Percentiles rank a stretch among this genome's conserved stretches.
phyloP scores from a whole-genome alignment of 2,888 invertebrate genomes.

The Lacanobia wlatinum region DNA sequence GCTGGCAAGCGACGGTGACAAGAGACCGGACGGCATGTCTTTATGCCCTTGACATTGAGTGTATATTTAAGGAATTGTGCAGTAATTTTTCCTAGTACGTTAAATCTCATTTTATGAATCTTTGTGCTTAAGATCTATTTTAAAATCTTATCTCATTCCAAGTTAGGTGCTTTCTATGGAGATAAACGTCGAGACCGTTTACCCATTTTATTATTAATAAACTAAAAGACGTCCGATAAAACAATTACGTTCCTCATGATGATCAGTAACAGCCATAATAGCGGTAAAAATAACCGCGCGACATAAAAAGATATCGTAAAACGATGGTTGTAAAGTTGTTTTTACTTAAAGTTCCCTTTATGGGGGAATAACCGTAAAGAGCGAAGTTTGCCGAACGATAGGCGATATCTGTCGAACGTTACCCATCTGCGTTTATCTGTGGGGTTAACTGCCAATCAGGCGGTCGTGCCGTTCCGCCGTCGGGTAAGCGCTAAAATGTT shows the following conservation, averaged over 20 bases:
- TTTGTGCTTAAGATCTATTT: slow-evolving; percentile 4
- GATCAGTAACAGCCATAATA: slow-evolving; percentile 72
- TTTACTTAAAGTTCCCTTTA: slow-evolving; percentile 88
- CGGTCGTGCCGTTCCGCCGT: slow-evolving; percentile 56
- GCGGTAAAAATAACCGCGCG: slow-evolving; percentile 78
- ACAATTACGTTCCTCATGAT: slow-evolving; percentile 75
- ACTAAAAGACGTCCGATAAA: slow-evolving; percentile 71
- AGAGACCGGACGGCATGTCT: too few species aligned
- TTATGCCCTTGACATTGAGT: not conserved
- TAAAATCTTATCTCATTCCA: not conserved
- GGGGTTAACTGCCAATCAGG: slow-evolving; percentile 76
- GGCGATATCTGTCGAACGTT: slow-evolving; percentile 78
- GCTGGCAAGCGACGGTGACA: too few species aligned
- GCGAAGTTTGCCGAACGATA: slow-evolving; percentile 84
- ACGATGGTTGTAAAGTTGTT: slow-evolving; percentile 87
- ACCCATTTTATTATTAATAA: slow-evolving; percentile 66
- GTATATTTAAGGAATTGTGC: not conserved
- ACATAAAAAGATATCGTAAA: slow-evolving; percentile 83
- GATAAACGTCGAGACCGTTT: not conserved
- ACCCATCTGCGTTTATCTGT: slow-evolving; percentile 80
- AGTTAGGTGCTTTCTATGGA: slow-evolving; percentile 23
- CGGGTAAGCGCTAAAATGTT: slow-evolving; percentile 57
- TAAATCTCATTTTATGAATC: not conserved
- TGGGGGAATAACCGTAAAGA: slow-evolving; percentile 87
- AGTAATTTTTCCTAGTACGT: not conserved